phyloP scores from a whole-genome alignment of 2,113 vertebrate genomes.

The Machaerirhynchus nigripectus region DNA sequence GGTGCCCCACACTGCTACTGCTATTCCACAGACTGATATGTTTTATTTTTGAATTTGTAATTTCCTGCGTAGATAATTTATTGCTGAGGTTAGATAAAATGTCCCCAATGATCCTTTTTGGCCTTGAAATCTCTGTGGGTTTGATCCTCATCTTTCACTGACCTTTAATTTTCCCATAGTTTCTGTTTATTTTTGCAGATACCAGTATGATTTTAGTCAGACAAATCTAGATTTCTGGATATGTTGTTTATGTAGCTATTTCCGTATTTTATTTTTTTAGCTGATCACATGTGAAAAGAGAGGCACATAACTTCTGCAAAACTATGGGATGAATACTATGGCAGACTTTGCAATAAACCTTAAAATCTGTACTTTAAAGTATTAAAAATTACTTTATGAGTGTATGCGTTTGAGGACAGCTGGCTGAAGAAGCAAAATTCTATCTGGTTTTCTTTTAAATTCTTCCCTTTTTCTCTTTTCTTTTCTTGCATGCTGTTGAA shows the following conservation, averaged over 20 bases:
- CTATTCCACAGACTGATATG: neutral
- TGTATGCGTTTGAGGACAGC: neutral
- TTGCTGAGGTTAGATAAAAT: neutral
- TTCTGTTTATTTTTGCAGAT: conserved; percentile 27
- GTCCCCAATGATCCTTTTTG: neutral
- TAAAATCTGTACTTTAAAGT: neutral
- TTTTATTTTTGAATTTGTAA: neutral
- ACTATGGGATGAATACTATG: neutral
- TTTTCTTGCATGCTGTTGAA: conserved; percentile 43
- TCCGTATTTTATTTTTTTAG: conserved; percentile 3
- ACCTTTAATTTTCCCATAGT: neutral
- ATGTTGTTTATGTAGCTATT: conserved; percentile 35
- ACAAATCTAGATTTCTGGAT: neutral
- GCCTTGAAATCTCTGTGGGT: neutral
- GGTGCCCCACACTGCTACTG: neutral
- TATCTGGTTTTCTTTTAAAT: neutral
- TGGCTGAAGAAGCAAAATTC: neutral
- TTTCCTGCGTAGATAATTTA: neutral
- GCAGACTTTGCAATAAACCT: neutral
- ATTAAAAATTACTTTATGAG: neutral
- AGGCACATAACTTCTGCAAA: neutral
- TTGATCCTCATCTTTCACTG: neutral
- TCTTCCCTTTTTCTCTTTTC: neutral
- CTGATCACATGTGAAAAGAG: neutral
- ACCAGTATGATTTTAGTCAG: neutral